phyloP scores from a whole-genome alignment of 2,113 vertebrate genomes.

The Megaceryle maxima region DNA sequence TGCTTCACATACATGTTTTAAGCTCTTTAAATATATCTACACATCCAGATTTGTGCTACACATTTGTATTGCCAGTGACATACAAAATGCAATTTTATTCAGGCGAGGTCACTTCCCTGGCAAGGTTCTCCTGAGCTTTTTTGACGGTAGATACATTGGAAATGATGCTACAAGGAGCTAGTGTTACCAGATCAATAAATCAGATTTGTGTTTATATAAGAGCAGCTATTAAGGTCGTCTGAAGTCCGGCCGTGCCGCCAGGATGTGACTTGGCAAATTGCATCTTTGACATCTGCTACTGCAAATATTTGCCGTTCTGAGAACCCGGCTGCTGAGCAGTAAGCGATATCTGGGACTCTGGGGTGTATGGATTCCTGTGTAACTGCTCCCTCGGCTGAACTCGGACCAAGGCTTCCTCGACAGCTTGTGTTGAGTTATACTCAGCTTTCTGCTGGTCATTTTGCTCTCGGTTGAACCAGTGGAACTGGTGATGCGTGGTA shows the following conservation, averaged over 20 bases:
- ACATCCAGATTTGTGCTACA: background rate
- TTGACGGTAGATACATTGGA: background rate
- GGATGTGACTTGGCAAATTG: background rate
- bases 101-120: background rate
- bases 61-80: background rate
- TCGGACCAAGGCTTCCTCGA: background rate
- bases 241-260: accelerated
- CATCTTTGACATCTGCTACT: background rate
- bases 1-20: no score
- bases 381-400: background rate
- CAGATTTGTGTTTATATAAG: background rate
- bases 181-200: background rate
- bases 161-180: background rate
- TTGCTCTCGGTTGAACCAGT: background rate
- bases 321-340: background rate
- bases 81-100: background rate
- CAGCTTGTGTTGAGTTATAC: background rate
- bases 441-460: background rate
- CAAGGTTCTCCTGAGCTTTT: background rate
- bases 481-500: background rate
- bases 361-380: background rate
- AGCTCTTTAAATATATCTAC: background rate
- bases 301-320: background rate
- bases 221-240: accelerated
- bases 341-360: accelerated